Conservation (phyloP, 1,140 invertebrate species). For the Spodoptera frugiperda region DNA sequence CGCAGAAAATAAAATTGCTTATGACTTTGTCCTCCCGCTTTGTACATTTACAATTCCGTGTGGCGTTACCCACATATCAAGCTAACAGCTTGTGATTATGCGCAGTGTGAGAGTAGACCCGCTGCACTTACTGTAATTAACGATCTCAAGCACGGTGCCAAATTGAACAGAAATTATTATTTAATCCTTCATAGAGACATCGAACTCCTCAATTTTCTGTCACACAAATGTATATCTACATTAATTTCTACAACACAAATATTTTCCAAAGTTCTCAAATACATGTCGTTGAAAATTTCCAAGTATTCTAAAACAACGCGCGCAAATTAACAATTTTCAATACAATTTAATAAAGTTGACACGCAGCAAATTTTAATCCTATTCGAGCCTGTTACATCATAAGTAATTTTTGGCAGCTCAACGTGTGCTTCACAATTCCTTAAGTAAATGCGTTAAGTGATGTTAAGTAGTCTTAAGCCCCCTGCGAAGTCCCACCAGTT, state of each 20-base stretch:
- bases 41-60: background rate
- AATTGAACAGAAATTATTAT: background rate
- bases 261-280: background rate
- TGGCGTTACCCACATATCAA: background rate
- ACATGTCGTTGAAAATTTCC: background rate
- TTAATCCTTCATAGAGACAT: background rate
- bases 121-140: slow-evolving; percentile 8
- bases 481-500: slow-evolving; percentile 38
- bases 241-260: background rate
- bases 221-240: background rate
- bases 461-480: slow-evolving; percentile 44
- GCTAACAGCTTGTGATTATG: slow-evolving; percentile 8
- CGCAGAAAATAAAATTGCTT: slow-evolving; percentile 3
- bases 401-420: slow-evolving; percentile 42
- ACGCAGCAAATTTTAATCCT: slow-evolving; percentile 31
- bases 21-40: background rate
- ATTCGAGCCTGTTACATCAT: slow-evolving; percentile 35
- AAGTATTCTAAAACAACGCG: background rate
- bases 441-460: slow-evolving; percentile 51
- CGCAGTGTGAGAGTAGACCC: background rate
- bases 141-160: slow-evolving; percentile 12
- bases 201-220: background rate
- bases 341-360: slow-evolving; percentile 28
- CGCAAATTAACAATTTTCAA: slow-evolving; percentile 2
- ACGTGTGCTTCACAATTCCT: slow-evolving; percentile 47